Conservation (phyloP, 2,797 vertebrate genomes). For the Tamandua tetradactyla region DNA sequence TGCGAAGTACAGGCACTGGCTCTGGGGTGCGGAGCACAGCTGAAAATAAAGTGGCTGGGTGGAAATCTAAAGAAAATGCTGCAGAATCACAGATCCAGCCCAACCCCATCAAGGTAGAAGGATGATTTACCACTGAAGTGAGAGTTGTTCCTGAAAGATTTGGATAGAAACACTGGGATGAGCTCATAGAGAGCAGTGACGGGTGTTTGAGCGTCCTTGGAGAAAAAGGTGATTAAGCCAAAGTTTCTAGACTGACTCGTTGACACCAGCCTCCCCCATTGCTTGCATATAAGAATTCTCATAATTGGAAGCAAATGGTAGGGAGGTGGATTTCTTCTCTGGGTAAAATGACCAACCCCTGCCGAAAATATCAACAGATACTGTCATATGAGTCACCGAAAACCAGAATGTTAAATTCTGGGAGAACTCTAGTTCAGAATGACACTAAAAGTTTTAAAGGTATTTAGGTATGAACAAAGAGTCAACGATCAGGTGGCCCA, state of each 20-base stretch:
- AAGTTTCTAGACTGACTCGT: background rate
- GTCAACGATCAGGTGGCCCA: background rate
- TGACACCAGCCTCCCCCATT: background rate
- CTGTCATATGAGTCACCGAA: background rate
- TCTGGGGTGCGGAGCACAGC: background rate
- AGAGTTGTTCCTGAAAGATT: fast-evolving
- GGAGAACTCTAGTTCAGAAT: background rate
- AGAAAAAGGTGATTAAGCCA: background rate
- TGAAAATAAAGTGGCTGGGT: background rate
- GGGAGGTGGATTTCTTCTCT: background rate
- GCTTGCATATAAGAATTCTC: background rate
- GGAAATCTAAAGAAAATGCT: background rate
- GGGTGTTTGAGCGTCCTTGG: background rate
- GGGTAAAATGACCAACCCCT: background rate
- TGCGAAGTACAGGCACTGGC: background rate
- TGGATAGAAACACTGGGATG: background rate
- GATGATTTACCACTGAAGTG: no score
- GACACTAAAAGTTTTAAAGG: background rate
- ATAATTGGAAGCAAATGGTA: background rate
- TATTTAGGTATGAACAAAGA: background rate
- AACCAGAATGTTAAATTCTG: background rate
- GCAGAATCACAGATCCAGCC: background rate
- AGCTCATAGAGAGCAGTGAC: background rate
- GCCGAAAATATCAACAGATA: background rate
- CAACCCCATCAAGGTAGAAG: background rate